phyloP scores from a whole-genome alignment of 2,888 invertebrate genomes.

The Rhagophthalmus giganteus region DNA sequence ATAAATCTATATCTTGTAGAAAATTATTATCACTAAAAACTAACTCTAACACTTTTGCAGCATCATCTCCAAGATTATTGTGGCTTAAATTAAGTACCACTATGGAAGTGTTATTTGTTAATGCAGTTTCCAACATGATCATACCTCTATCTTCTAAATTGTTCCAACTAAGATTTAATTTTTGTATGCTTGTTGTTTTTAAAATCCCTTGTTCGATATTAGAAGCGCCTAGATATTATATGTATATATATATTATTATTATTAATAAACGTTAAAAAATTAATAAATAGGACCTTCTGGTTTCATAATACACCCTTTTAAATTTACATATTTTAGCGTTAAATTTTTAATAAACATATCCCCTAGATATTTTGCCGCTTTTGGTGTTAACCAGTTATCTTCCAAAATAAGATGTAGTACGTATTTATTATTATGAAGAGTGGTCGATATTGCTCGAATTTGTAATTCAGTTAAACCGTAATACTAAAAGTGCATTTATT shows the following conservation, averaged over 20 bases:
- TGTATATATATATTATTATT: constrained; percentile 2
- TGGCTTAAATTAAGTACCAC: constrained; percentile 56
- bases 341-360: constrained; percentile 51
- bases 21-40: constrained; percentile 53
- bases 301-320: constrained; percentile 56
- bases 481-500: constrained; percentile 44
- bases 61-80: constrained; percentile 57
- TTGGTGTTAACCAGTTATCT: constrained; percentile 53
- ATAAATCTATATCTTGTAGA: constrained; percentile 57
- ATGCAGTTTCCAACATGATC: too few relatives aligned
- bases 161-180: constrained; percentile 55
- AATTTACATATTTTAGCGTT: constrained; percentile 46
- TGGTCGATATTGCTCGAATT: constrained; percentile 48
- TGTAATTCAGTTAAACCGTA: constrained; percentile 50
- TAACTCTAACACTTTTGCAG: constrained; percentile 49
- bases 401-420: constrained; percentile 49
- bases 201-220: constrained; percentile 49
- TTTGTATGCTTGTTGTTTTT: constrained; percentile 44
- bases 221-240: constrained; percentile 45
- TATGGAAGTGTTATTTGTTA: constrained; percentile 48
- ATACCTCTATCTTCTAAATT: constrained; percentile 51
- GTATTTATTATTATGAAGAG: constrained; percentile 48
- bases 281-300: constrained; percentile 40
- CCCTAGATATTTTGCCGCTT: constrained; percentile 50
- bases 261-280: too few relatives aligned